Percentiles rank a stretch among this genome's conserved stretches.
Evolutionary conservation across 2,113 vertebrate species (phyloP).

Genomic region (Haliaeetus leucogaster): DNA sequence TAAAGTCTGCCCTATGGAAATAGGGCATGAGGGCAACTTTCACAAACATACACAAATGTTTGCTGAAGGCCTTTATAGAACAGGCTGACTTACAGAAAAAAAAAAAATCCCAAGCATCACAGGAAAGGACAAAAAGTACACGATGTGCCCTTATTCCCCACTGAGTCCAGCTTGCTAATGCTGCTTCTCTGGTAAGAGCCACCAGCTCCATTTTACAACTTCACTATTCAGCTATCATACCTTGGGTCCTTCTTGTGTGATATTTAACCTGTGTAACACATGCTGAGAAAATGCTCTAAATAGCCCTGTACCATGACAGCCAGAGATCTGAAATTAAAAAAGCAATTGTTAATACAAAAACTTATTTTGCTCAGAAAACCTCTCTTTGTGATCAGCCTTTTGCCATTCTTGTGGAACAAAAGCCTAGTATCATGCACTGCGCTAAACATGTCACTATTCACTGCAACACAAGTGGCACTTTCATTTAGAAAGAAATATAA

Average conservation of each 20-base stretch:
- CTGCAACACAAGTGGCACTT: neutral
- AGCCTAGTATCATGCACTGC: neutral
- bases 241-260: slow-evolving; percentile 83
- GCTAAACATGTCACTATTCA: neutral
- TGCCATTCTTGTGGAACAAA: neutral
- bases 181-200: neutral
- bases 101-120: neutral
- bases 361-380: neutral
- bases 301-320: slow-evolving; percentile 87
- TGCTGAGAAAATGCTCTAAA: slow-evolving; percentile 96
- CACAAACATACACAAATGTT: neutral
- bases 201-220: neutral
- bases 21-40: neutral
- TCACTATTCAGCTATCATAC: slow-evolving; percentile 64
- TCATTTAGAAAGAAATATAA: neutral
- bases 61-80: neutral
- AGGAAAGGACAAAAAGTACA: neutral
- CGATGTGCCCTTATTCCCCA: neutral
- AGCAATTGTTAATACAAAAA: neutral
- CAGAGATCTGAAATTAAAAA: slow-evolving; percentile 83
- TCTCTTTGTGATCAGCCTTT: neutral
- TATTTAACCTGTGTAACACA: slow-evolving; percentile 86
- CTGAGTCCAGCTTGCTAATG: neutral
- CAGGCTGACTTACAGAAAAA: neutral
- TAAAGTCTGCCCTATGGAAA: neutral